These are phyloP conservation scores for Argya squamiceps DNA, from an alignment of 2,797 vertebrate genomes.

Conservation along the genomic window DNA sequence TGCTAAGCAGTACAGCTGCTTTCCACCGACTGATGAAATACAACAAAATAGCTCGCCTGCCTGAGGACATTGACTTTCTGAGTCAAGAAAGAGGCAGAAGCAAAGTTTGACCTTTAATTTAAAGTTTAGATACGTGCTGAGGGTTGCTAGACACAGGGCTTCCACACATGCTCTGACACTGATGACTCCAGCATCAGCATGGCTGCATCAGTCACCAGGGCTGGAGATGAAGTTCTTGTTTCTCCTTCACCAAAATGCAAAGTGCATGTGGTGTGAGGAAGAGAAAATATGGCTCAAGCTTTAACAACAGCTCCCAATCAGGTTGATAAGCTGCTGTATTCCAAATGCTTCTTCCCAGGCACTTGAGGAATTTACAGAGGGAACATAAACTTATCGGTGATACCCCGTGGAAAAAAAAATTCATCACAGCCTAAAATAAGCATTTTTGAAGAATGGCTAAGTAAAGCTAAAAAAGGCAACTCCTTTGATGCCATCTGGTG, in stretches of 20 bases:
- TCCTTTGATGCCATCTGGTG: conserved; percentile 11
- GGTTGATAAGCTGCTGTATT: background rate
- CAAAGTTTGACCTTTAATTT: conserved; percentile 16
- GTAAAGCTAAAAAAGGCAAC: conserved; percentile 1
- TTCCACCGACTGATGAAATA: conserved; percentile 33
- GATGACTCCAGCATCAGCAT: background rate
- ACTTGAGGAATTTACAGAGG: accelerated
- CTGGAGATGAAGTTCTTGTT: background rate
- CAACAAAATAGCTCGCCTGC: background rate
- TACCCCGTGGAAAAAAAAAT: background rate
- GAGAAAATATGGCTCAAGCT: accelerated
- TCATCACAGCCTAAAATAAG: background rate
- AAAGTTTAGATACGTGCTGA: background rate
- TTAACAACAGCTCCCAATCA: background rate
- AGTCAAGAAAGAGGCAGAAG: background rate
- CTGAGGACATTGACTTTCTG: background rate
- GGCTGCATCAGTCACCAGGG: background rate
- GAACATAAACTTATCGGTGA: background rate
- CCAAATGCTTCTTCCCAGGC: background rate
- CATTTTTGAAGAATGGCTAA: conserved; percentile 5
- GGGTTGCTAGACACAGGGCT: background rate
- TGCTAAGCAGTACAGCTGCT: conserved; percentile 53
- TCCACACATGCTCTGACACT: accelerated
- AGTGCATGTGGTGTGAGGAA: background rate
- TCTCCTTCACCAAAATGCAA: background rate